phyloP scores from a whole-genome alignment of 64 coral and sea anemone genomes.

The Cladopsammia gracilis region DNA sequence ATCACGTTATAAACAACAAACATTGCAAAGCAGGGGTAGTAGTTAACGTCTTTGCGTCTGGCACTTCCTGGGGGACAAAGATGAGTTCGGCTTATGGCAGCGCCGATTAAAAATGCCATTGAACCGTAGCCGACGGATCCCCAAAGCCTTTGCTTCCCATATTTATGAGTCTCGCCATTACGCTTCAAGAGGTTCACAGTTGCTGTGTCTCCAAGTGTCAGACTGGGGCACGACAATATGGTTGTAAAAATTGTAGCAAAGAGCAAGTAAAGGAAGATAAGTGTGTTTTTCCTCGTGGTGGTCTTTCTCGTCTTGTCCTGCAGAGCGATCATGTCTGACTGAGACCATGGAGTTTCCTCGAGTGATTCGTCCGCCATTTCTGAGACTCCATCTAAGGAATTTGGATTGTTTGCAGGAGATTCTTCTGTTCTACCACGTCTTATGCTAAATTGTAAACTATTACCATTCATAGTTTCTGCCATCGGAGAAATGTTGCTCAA shows the following conservation, averaged over 20 bases:
- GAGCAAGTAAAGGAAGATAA: conserved; percentile 85
- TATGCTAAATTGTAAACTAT: conserved; percentile 13
- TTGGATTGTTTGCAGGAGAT: not conserved
- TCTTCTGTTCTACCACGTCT: not conserved
- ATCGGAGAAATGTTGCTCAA: not conserved
- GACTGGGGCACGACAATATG: conserved; percentile 90
- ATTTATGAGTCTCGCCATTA: conserved; percentile 92
- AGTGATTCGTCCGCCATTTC: conserved; percentile 74
- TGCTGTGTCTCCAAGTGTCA: conserved; percentile 90
- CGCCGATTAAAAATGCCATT: conserved; percentile 91
- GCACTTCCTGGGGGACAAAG: conserved; percentile 91
- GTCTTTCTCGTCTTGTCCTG: conserved; percentile 49
- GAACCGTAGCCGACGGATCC: conserved; percentile 94
- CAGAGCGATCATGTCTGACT: conserved; percentile 70
- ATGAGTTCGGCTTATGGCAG: conserved; percentile 91
- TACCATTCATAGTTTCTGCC: not conserved
- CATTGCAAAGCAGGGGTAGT: conserved; percentile 93
- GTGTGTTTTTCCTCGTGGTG: conserved; percentile 37
- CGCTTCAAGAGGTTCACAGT: conserved; percentile 90
- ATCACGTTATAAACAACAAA: conserved; percentile 77
- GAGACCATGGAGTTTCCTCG: conserved; percentile 88
- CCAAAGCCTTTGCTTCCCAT: conserved; percentile 94
- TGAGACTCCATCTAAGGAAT: conserved; percentile 60
- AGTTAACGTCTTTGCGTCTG: conserved; percentile 89
- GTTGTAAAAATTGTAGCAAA: conserved; percentile 92